Evolutionary conservation across 2,888 invertebrate genomes (phyloP).

Genomic region (Dynastes tityus): DNA sequence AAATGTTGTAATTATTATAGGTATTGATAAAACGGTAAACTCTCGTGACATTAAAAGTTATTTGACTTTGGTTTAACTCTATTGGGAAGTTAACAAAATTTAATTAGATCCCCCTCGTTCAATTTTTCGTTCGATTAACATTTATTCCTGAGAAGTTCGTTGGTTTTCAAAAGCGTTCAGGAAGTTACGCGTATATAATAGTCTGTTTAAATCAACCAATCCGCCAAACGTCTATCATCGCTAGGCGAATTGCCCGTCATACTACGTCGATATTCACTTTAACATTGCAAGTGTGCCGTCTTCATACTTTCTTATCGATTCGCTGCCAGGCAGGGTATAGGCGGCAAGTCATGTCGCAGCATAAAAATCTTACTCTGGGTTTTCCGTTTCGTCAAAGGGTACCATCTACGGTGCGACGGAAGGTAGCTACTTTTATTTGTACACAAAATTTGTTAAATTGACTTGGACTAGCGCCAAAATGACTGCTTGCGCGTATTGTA

Average conservation of each 20-base stretch:
- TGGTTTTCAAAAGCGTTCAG: background rate
- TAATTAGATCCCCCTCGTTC: no score
- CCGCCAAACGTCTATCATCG: background rate
- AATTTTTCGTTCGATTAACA: no score
- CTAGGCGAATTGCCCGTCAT: background rate
- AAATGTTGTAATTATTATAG: no score
- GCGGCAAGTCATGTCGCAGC: background rate
- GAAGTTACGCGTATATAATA: background rate
- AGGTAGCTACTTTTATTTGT: slow-evolving; percentile 33
- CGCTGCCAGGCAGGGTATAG: background rate
- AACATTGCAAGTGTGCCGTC: background rate
- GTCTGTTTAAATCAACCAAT: background rate
- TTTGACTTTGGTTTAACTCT: no score
- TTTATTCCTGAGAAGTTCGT: no score
- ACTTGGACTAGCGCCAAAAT: slow-evolving; percentile 51
- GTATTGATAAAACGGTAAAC: no score
- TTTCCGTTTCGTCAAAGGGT: background rate
- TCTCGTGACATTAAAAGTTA: no score
- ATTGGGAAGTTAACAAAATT: no score
- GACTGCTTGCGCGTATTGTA: background rate
- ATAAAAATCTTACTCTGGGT: slow-evolving; percentile 9
- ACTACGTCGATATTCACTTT: background rate
- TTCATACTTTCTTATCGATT: slow-evolving; percentile 3
- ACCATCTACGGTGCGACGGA: background rate
- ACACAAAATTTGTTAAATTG: slow-evolving; percentile 51